These are phyloP conservation scores for Molothrus aeneus DNA, from an alignment of 2,797 vertebrate genomes.

Conservation along the genomic window DNA sequence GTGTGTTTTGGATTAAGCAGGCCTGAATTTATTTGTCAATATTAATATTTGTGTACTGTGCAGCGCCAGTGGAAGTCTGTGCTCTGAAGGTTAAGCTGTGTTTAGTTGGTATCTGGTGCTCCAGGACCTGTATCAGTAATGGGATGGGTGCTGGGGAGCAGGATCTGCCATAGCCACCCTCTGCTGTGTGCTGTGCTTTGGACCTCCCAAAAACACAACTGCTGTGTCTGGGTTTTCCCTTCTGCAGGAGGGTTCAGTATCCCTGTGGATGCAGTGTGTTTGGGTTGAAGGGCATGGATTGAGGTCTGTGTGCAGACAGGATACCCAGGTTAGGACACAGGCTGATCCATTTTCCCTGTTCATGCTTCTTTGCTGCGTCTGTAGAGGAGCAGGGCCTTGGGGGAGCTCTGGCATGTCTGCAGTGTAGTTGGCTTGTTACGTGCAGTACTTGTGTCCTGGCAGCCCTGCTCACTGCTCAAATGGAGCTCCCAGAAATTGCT, in stretches of 20 bases:
- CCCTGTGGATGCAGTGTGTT: not conserved
- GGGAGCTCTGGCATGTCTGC: not conserved
- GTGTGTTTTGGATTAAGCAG: constrained; percentile 15
- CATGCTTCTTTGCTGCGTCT: fast-evolving
- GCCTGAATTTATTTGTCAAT: not conserved
- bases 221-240: not conserved
- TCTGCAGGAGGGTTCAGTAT: not conserved
- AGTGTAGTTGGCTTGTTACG: not conserved
- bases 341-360: not conserved
- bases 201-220: not conserved
- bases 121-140: fast-evolving
- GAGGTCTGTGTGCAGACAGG: not conserved
- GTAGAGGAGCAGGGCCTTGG: not conserved
- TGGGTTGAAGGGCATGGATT: not conserved
- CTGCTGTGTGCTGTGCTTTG: not conserved
- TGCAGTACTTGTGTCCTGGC: constrained; percentile 26
- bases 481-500: not conserved
- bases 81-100: not conserved
- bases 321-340: not conserved
- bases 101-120: not conserved
- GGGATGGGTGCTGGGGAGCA: not conserved
- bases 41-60: constrained; percentile 18
- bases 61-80: not conserved
- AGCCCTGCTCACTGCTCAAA: not conserved
- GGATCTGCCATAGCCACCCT: not conserved